Base-by-base conservation (phyloP, 2,113 vertebrate genomes). In the Odontesthes bonariensis region DNA sequence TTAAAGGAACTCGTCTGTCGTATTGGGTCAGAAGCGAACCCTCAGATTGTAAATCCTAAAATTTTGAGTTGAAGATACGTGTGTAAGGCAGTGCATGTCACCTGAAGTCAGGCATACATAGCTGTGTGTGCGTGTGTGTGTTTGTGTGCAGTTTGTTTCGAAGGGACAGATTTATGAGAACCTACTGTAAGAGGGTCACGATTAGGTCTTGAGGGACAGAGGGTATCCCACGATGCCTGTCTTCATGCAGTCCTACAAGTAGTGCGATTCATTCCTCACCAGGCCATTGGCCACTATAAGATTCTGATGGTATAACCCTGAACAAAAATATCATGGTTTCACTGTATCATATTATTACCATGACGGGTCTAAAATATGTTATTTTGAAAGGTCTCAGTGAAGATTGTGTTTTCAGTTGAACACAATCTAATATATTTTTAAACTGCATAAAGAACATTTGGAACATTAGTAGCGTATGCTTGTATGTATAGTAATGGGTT, bases 121-220 rank as follows among this genome's bases (percentile, higher is more conserved):
- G 17, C 4, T 1, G 19, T 12, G 23, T 42, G 54, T 0, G 0
- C 31, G 6, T 47, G 13, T 33, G 31, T 38, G 0, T n/a, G 47
- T 5, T 56, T 65, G 52, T 69, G 61, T 73, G 81, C 49, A 66
- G 9, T 32, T 47, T 87, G 76, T 76, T 75, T 87, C 85, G 79
- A 58, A 53, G 42, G 79, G 71, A 81, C 77, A 86, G 80, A 89
- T 92, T 91, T 91, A 90, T 72, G 81, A 90, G 85, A 61, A 60
- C 49, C 14, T 52, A 56, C 52, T 62, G 81, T 64, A 71, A 63
- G 76, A 82, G 72, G 66, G 61, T 42, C 68, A 75, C 60, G 83
- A 79, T 86, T 72, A 60, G 72, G 79, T 86, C 85, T 76, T 86
- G 44, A 56, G 65, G 79, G 77, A 70, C 62, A 73, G 62, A 66